Evolutionary conservation across 2,113 vertebrate genomes (phyloP).

Genomic region (Lophius piscatorius): DNA sequence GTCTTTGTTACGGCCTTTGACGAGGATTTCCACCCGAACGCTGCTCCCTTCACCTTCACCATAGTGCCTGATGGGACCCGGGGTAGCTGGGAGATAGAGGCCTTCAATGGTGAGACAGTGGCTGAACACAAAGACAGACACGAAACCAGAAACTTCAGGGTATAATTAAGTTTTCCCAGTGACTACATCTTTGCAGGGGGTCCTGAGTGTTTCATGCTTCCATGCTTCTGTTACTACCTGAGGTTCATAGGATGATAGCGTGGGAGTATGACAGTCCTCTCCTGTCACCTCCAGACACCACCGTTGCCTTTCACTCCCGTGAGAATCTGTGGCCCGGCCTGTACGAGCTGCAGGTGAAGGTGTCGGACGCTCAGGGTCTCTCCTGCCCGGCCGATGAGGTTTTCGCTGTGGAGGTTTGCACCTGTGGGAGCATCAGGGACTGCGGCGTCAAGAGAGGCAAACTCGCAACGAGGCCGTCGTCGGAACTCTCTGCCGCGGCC

Average conservation of each 20-base stretch:
- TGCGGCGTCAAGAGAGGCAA: constrained; percentile 2
- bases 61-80: constrained; percentile 77
- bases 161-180: too few species aligned
- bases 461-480: neutral
- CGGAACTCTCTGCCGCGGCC: constrained; percentile 72
- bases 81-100: constrained; percentile 76
- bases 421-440: constrained; percentile 42
- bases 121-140: neutral
- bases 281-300: constrained; percentile 46
- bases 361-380: constrained; percentile 68
- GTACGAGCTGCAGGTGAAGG: constrained; percentile 65
- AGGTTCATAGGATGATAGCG: neutral
- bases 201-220: too few species aligned
- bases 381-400: constrained; percentile 62
- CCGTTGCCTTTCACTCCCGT: constrained; percentile 49
- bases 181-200: too few species aligned
- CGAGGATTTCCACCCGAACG: constrained; percentile 64
- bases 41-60: constrained; percentile 84
- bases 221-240: too few species aligned
- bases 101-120: constrained; percentile 81
- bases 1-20: constrained; percentile 78
- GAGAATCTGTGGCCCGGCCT: constrained; percentile 64
- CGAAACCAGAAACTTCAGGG: neutral
- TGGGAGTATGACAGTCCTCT: constrained; percentile 1
- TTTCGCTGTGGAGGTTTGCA: constrained; percentile 73